A percentile compares a stretch with the other conserved stretches of the same genome.
Evolutionary conservation across 2,113 vertebrate species (phyloP).

Genomic region (Mesoclemmys tuberculata): DNA sequence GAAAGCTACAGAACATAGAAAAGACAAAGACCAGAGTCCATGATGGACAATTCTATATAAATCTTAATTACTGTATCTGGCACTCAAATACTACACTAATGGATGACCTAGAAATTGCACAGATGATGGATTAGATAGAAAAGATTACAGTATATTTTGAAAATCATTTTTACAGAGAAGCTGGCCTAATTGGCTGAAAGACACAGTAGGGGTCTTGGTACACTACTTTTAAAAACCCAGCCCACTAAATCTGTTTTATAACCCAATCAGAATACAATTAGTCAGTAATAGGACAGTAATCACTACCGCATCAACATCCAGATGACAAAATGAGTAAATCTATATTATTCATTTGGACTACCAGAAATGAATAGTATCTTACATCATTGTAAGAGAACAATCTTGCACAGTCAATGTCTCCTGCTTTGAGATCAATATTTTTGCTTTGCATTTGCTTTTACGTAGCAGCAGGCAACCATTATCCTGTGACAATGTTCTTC

Average conservation of each 20-base stretch:
- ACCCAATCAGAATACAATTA: not conserved
- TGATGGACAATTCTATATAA: not conserved
- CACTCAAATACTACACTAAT: not conserved
- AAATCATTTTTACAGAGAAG: not conserved
- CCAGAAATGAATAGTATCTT: slow-evolving; percentile 13
- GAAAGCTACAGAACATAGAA: not conserved
- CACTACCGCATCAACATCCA: not conserved
- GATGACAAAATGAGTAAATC: not conserved
- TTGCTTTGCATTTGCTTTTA: not conserved
- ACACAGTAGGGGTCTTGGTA: not conserved
- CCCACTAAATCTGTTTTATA: not conserved
- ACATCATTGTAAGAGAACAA: not conserved
- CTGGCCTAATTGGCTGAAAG: not conserved
- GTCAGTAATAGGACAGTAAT: not conserved
- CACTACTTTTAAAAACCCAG: not conserved
- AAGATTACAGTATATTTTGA: not conserved
- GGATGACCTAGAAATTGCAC: not conserved
- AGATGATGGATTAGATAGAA: not conserved
- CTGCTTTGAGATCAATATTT: not conserved
- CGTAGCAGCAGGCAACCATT: not conserved
- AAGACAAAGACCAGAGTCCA: not conserved
- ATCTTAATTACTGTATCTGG: not conserved
- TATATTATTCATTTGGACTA: slow-evolving; percentile 4
- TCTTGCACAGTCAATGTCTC: not conserved
- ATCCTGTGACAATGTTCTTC: not conserved